Conservation (phyloP, 2,797 vertebrate species). For the Loris lydekkerianus region DNA sequence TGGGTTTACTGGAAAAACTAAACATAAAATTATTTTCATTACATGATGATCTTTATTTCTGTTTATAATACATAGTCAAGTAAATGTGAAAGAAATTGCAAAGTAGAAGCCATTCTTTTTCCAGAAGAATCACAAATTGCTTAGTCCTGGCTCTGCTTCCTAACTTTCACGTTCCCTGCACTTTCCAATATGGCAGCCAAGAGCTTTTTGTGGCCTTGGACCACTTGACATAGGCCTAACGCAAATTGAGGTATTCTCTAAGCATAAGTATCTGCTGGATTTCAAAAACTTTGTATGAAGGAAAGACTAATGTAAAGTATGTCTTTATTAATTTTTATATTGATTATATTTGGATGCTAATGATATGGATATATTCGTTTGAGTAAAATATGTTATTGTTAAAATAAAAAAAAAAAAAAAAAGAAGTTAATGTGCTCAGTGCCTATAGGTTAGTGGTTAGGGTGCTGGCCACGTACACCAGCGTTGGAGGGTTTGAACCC, state of each 20-base stretch:
- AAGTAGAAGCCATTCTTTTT: background rate
- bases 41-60: background rate
- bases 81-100: background rate
- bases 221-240: background rate
- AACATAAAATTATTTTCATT: conserved; percentile 25
- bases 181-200: too few species aligned
- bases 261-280: background rate
- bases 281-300: background rate
- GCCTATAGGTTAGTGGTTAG: too few species aligned
- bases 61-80: background rate
- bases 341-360: background rate
- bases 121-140: background rate
- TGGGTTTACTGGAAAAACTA: background rate
- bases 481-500: too few species aligned
- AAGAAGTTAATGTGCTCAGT: too few species aligned
- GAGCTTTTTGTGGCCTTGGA: background rate
- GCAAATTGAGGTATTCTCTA: background rate
- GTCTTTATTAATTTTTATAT: background rate
- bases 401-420: background rate
- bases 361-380: background rate
- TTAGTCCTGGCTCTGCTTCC: background rate
- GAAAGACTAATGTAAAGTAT: conserved; percentile 3
- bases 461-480: too few species aligned
- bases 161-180: background rate
- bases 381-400: conserved; percentile 15